Evolutionary conservation across 92 coral and sea anemone species (phyloP).

Genomic region (Muricea muricata): DNA sequence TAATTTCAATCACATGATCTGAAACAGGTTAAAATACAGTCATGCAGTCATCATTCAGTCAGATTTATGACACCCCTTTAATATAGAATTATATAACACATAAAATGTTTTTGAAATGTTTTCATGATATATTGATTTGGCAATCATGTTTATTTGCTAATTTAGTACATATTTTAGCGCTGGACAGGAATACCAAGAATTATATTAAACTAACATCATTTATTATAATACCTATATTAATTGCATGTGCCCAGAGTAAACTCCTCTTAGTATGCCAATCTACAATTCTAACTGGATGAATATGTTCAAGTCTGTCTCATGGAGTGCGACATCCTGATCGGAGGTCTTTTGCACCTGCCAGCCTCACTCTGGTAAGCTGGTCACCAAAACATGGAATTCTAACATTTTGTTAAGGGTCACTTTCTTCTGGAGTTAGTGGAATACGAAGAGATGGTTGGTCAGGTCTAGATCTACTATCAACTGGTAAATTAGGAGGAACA

Average conservation of each 20-base stretch:
- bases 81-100: too few species aligned
- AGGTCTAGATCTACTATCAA: constrained; percentile 64
- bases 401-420: constrained; percentile 62
- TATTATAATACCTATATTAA: not conserved
- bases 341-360: constrained; percentile 70
- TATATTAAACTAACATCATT: too few species aligned
- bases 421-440: constrained; percentile 58
- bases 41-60: too few species aligned
- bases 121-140: too few species aligned
- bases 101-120: too few species aligned
- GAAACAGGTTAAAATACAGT: too few species aligned
- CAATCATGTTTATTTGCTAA: too few species aligned
- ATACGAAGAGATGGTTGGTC: constrained; percentile 69
- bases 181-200: not conserved
- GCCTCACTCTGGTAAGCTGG: constrained; percentile 67
- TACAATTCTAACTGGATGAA: constrained; percentile 68
- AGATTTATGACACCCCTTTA: too few species aligned
- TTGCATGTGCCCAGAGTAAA: constrained; percentile 55
- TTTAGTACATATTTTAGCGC: too few species aligned
- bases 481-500: constrained; percentile 54
- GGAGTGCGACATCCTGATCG: constrained; percentile 70
- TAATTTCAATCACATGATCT: too few species aligned
- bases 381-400: constrained; percentile 74
- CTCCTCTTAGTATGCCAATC: constrained; percentile 77
- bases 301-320: constrained; percentile 64